These are phyloP conservation scores for Sarcoramphus papa DNA, from an alignment of 2,797 vertebrate genomes.

Conservation along the genomic window DNA sequence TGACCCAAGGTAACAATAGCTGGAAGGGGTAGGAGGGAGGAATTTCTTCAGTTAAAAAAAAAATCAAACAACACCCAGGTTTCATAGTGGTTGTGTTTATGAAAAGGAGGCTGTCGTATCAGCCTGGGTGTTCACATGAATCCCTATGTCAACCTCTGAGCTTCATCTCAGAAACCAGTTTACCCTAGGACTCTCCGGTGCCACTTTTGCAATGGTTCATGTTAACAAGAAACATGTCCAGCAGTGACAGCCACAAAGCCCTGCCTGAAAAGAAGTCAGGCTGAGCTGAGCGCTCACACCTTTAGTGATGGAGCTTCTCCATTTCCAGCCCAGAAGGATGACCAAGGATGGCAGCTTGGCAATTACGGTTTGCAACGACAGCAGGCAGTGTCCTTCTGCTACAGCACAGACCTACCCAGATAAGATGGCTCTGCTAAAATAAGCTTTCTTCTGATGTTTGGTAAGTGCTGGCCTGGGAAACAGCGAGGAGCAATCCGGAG, in stretches of 20 bases:
- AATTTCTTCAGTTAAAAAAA: background rate
- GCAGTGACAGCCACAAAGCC: background rate
- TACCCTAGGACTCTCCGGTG: too few species aligned
- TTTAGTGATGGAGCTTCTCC: background rate
- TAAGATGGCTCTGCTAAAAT: background rate
- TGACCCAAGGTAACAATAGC: background rate
- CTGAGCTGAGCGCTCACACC: background rate
- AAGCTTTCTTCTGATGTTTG: background rate
- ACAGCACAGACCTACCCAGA: background rate
- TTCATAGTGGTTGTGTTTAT: background rate
- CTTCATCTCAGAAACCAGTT: background rate
- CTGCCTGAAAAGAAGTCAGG: background rate
- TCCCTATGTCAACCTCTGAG: background rate
- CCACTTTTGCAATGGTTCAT: background rate
- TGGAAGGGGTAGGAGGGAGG: background rate
- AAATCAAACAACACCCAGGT: background rate
- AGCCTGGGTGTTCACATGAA: accelerated
- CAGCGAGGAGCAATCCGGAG: background rate
- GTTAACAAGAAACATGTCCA: background rate
- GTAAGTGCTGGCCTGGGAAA: background rate
- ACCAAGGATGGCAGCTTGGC: background rate
- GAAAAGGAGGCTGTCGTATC: background rate
- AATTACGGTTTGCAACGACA: background rate
- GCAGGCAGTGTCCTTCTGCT: background rate
- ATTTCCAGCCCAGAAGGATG: background rate